phyloP scores from a whole-genome alignment of 1,140 invertebrate genomes.

The Drosophila saltans region DNA sequence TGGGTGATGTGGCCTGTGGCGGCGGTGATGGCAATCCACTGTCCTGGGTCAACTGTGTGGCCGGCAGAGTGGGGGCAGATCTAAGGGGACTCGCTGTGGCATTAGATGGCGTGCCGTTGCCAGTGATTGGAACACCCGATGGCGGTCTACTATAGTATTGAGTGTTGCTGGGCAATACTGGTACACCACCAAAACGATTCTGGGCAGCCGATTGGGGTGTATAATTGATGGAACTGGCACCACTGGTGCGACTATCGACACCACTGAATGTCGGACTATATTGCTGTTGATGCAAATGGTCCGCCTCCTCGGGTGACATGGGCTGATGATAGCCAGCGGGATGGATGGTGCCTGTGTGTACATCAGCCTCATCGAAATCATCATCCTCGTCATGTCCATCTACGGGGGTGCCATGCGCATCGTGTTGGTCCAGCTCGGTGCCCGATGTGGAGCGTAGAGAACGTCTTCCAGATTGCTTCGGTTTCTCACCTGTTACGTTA shows the following conservation, averaged over 20 bases:
- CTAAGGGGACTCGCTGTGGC: conserved; percentile 36
- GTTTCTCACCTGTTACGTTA: conserved; percentile 79
- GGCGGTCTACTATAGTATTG: conserved; percentile 73
- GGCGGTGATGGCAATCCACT: conserved; percentile 76
- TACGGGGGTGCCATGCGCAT: conserved; percentile 55
- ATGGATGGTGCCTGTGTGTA: conserved; percentile 58
- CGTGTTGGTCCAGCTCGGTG: conserved; percentile 82
- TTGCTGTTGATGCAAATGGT: conserved; percentile 66
- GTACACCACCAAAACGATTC: conserved; percentile 77
- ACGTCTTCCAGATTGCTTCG: conserved; percentile 84
- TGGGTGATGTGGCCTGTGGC: conserved; percentile 75
- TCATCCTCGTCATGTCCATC: conserved; percentile 73
- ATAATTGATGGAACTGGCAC: conserved; percentile 70
- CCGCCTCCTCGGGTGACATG: conserved; percentile 73
- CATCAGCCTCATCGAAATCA: conserved; percentile 67
- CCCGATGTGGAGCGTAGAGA: conserved; percentile 82
- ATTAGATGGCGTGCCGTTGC: conserved; percentile 20
- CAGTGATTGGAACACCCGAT: conserved; percentile 50
- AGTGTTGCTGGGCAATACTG: conserved; percentile 73
- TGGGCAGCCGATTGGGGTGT: conserved; percentile 62
- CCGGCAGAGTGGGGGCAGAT: conserved; percentile 49
- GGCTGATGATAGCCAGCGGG: conserved; percentile 76
- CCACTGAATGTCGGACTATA: conserved; percentile 83
- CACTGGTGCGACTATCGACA: conserved; percentile 73
- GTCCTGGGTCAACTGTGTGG: conserved; percentile 67